Conservation (phyloP, 1,140 invertebrate species). For the Scaptomyza montana region DNA sequence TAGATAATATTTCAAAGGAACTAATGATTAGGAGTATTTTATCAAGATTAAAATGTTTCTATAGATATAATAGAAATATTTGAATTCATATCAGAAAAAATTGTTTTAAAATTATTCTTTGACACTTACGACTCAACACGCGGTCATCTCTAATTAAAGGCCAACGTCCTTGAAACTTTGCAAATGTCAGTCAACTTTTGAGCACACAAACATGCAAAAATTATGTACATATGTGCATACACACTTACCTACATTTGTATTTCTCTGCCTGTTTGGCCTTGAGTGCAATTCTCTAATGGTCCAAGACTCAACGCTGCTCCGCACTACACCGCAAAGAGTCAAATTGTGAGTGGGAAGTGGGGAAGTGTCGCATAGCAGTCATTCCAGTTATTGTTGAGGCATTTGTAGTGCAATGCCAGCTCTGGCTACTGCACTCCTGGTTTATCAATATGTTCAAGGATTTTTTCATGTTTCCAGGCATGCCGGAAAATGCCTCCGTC, state of each 20-base stretch:
- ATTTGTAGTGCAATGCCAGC: constrained; percentile 50
- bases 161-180: constrained; percentile 20
- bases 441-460: constrained; percentile 78
- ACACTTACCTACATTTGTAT: background rate
- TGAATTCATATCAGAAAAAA: too few species aligned
- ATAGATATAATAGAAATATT: too few species aligned
- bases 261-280: constrained; percentile 21
- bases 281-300: constrained; percentile 49
- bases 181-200: constrained; percentile 26
- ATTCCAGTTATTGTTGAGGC: constrained; percentile 65
- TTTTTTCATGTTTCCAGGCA: constrained; percentile 73
- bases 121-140: too few species aligned
- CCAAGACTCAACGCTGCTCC: constrained; percentile 14
- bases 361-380: constrained; percentile 36
- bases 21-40: too few species aligned
- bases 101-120: too few species aligned
- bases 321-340: background rate
- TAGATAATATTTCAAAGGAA: background rate
- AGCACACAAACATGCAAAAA: background rate
- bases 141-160: background rate
- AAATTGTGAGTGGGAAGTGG: background rate
- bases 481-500: background rate
- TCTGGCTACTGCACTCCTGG: constrained; percentile 70
- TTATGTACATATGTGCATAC: background rate
- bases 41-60: too few species aligned